Evolutionary conservation across 2,797 vertebrate species (phyloP).

Genomic region (Smutsia gigantea): DNA sequence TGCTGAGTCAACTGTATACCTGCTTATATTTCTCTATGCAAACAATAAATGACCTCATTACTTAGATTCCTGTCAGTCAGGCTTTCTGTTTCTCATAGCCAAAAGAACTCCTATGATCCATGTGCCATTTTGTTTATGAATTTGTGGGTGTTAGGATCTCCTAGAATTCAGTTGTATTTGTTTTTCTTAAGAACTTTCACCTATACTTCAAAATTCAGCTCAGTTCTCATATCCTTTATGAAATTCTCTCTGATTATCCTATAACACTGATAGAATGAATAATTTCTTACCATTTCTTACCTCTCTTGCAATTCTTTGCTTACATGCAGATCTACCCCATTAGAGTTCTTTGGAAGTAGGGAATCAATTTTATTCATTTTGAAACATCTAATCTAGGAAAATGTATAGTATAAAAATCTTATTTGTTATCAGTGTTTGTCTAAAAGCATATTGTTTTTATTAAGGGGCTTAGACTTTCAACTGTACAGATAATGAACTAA

Average conservation of each 20-base stretch:
- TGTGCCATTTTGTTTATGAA: neutral
- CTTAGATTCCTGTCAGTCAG: neutral
- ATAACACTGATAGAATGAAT: neutral
- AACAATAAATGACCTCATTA: neutral
- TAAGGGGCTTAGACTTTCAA: neutral
- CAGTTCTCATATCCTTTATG: neutral
- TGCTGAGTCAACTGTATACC: neutral
- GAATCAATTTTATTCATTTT: neutral
- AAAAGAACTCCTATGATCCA: neutral
- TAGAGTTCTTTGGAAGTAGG: neutral
- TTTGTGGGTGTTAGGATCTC: neutral
- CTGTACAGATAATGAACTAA: constrained; percentile 6
- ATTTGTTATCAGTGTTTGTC: neutral
- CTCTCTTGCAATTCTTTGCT: neutral
- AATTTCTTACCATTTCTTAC: neutral
- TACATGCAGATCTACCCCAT: neutral
- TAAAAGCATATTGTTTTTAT: neutral
- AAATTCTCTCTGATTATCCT: neutral
- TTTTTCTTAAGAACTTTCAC: neutral
- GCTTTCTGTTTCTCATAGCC: neutral
- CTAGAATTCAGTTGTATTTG: neutral
- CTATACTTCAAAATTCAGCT: neutral
- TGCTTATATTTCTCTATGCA: neutral
- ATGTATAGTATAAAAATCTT: neutral
- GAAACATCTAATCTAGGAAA: neutral